These are phyloP conservation scores for Scaptomyza reducta DNA, from an alignment of 2,888 invertebrate genomes.

Conservation along the genomic window DNA sequence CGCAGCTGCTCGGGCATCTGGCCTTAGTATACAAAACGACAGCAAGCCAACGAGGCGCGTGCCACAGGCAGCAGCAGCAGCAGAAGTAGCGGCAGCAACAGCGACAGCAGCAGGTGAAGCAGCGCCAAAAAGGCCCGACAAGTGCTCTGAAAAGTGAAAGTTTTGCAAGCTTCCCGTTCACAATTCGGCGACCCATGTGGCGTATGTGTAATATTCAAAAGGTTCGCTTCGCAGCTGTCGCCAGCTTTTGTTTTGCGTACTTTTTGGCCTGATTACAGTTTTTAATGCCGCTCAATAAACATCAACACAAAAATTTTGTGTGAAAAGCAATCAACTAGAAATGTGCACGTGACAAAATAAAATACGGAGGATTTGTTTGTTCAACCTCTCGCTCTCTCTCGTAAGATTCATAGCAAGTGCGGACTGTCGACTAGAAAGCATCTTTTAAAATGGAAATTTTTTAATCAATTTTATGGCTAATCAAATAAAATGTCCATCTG, in stretches of 20 bases:
- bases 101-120: slow-evolving; percentile 30
- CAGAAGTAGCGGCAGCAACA: slow-evolving; percentile 10
- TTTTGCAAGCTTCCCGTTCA: slow-evolving; percentile 20
- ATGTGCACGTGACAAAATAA: slow-evolving; percentile 4
- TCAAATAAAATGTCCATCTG: not conserved
- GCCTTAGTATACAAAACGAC: slow-evolving; percentile 70
- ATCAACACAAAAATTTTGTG: slow-evolving; percentile 1
- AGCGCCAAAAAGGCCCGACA: slow-evolving; percentile 55
- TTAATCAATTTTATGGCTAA: not conserved
- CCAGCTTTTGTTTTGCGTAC: no score
- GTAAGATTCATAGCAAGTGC: not conserved
- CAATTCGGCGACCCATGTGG: slow-evolving; percentile 34
- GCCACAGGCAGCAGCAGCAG: slow-evolving; percentile 37
- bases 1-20: slow-evolving; percentile 67
- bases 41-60: slow-evolving; percentile 52
- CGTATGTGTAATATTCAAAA: slow-evolving; percentile 49
- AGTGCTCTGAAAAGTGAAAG: slow-evolving; percentile 65
- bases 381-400: not conserved
- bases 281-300: slow-evolving; percentile 1
- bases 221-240: no score
- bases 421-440: no score
- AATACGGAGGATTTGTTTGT: not conserved
- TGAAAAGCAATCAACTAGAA: slow-evolving; percentile 9
- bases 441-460: no score
- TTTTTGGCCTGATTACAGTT: slow-evolving; percentile 5